These are phyloP conservation scores for Eilema caniola DNA, from an alignment of 2,888 invertebrate species.

Conservation along the genomic window DNA sequence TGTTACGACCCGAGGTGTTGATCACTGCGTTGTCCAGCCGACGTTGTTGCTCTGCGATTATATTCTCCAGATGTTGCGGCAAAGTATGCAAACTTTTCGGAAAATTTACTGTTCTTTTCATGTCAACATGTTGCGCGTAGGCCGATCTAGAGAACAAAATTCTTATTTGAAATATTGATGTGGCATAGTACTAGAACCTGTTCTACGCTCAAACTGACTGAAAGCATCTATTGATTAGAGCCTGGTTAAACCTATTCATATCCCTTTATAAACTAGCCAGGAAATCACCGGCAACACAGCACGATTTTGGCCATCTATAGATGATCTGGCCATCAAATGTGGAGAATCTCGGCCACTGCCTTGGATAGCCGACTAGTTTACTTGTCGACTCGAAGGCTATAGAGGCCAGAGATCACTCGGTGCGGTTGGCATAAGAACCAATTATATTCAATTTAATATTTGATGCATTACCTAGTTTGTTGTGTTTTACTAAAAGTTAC, in stretches of 20 bases:
- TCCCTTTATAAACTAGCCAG: too few relatives aligned
- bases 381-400: neutral
- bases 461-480: too few relatives aligned
- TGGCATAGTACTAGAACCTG: neutral
- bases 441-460: too few relatives aligned
- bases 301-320: too few relatives aligned
- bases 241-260: too few relatives aligned
- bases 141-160: conserved; percentile 56
- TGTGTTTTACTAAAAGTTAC: neutral
- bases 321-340: too few relatives aligned
- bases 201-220: too few relatives aligned
- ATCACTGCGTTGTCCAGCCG: conserved; percentile 67
- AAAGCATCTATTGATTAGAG: too few relatives aligned
- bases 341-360: too few relatives aligned
- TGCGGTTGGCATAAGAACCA: neutral
- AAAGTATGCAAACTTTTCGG: conserved; percentile 70
- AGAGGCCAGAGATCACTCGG: neutral
- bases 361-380: neutral
- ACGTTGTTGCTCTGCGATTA: conserved; percentile 69
- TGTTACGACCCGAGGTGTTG: conserved; percentile 65
- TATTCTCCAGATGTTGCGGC: conserved; percentile 70
- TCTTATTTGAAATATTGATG: neutral
- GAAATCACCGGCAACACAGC: too few relatives aligned
- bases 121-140: conserved; percentile 50
- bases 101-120: conserved; percentile 73